Base-by-base conservation (phyloP, 2,797 vertebrate genomes). In the Argyrosomus regius region DNA sequence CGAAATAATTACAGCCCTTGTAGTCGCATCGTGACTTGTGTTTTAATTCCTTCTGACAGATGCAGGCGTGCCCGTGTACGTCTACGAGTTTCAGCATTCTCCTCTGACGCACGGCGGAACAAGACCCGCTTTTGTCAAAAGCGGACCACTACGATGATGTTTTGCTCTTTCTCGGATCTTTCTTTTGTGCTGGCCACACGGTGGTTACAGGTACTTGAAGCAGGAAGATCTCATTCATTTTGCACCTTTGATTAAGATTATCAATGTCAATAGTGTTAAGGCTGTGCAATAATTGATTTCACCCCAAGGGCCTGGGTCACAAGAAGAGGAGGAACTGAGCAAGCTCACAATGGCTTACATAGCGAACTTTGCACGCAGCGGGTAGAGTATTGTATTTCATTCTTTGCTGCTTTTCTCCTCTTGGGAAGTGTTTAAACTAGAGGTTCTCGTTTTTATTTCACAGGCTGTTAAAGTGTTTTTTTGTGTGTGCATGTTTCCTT, bases 21-120 rank as follows among this genome's bases (percentile, higher is more conserved):
- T 77, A 28, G 2, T 70, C 6, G 22, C 41, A 11, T n/a, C 22
- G 9, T 26, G 26, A 45, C 46, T 18, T 13, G 1, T 4, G 20
- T 57, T 65, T 52, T 26, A 18, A 43, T 68, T 56, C 16, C 48
- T 54, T 39, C 53, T 58, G 13, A 43, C 81, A 96, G 96, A 95
- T 81, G 91, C 91, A 24, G 95, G 93, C 6, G 81, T 86, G 10
- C 88, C 94, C 1, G 93, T 96, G n/a, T 96, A 94, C 64, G 81
- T 96, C 52, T 96, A 95, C 1, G 94, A 96, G 75, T 96, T 95
- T 80, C 94, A 94, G n/a, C 93, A 95, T 50, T 82, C 82, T 1
- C 84, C 92, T 2, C 80, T 72, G 31, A 52, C 82, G 48, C 53
- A 49, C 0, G 22, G 88, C 11, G 68, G 78, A 9, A 28, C 24